phyloP scores from a whole-genome alignment of 2,797 vertebrate genomes.

The Rachycentron canadum region DNA sequence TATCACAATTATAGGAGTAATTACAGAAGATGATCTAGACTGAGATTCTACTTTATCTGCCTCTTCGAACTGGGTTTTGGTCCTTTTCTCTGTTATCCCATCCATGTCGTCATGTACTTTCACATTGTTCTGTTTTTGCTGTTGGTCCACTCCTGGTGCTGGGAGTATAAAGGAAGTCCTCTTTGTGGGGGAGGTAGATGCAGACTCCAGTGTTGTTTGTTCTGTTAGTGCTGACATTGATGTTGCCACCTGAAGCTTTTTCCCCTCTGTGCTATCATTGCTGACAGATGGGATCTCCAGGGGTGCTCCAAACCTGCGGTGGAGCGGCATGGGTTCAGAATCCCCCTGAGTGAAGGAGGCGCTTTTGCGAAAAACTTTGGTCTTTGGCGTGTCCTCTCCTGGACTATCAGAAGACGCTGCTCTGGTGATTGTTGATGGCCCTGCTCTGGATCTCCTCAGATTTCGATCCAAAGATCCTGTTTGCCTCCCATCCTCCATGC shows the following conservation, averaged over 20 bases:
- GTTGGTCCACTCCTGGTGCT: slow-evolving; percentile 65
- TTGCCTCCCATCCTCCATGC: slow-evolving; percentile 85
- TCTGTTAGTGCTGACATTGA: slow-evolving; percentile 91
- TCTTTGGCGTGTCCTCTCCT: slow-evolving; percentile 82
- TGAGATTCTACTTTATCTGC: slow-evolving; percentile 44
- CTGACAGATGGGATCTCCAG: slow-evolving; percentile 90
- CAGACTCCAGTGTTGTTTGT: slow-evolving; percentile 66
- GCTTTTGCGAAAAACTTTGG: slow-evolving; percentile 89
- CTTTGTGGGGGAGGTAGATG: slow-evolving; percentile 61
- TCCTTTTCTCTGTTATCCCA: slow-evolving; percentile 54
- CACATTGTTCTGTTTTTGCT: slow-evolving; percentile 42
- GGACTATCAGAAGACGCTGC: slow-evolving; percentile 90
- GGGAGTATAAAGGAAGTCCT: slow-evolving; percentile 53
- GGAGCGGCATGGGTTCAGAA: slow-evolving; percentile 89
- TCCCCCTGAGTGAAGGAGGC: slow-evolving; percentile 93
- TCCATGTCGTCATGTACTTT: slow-evolving; percentile 37
- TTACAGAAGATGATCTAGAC: slow-evolving; percentile 47
- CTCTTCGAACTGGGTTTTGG: slow-evolving; percentile 56
- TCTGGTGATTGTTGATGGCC: slow-evolving; percentile 78
- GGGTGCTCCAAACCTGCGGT: slow-evolving; percentile 92
- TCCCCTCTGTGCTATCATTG: slow-evolving; percentile 74
- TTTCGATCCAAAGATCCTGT: slow-evolving; percentile 80
- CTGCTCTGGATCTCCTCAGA: slow-evolving; percentile 79
- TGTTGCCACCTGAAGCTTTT: slow-evolving; percentile 88
- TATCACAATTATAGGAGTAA: slow-evolving; percentile 74